Base-by-base conservation (phyloP, 1,140 invertebrate genomes). In the Microplitis demolitor region DNA sequence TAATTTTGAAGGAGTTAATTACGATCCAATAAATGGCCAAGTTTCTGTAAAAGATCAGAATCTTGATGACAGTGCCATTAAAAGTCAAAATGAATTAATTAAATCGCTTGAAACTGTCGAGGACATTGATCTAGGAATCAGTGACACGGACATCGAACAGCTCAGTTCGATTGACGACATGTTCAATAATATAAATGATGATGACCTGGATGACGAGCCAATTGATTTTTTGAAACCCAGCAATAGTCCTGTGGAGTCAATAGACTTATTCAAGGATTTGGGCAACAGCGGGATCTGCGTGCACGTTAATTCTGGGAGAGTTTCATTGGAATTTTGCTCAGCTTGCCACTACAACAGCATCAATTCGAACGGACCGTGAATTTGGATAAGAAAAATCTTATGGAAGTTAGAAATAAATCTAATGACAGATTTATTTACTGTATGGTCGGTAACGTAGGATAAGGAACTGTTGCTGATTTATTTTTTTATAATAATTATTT, bases 241-340 rank as follows among this genome's bases (percentile, higher is more conserved):
- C 58, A 50, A 74, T 3, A 56, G 58, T 16, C 56, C 64, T 4
- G 56, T 54, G 11, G 62, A 60, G 37, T 72, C 66, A 8, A 51
- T 71, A 8, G 74, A 80, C 69, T 61, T 78, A 14, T 78, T 80
- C 16, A 75, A 78, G 11, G 74, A 70, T 60, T 37, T 78, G 4
- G 69, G 77, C 4, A 75, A 72, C 11, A 51, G 76, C 37, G 89
- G 89, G 53, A 83, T 90, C 4, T 90, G 89, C 74, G 79, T 90
- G 3, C 89, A 90, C 71, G 85, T 90, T 8, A 88, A 88, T 62
- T 84, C 85, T 70, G 85, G 86, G 54, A 85, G 83, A 80, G 85
- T 90, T 61, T 89, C 89, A 3, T 74, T 90, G 54, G 89, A 89
- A 76, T 89, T 87, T 73, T 90, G 89, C 75, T 80, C 86, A 0